Evolutionary conservation across 30 jellyfish, hydroid and myxozoan genomes (phyloP).

Genomic region (Aurelia aurita): DNA sequence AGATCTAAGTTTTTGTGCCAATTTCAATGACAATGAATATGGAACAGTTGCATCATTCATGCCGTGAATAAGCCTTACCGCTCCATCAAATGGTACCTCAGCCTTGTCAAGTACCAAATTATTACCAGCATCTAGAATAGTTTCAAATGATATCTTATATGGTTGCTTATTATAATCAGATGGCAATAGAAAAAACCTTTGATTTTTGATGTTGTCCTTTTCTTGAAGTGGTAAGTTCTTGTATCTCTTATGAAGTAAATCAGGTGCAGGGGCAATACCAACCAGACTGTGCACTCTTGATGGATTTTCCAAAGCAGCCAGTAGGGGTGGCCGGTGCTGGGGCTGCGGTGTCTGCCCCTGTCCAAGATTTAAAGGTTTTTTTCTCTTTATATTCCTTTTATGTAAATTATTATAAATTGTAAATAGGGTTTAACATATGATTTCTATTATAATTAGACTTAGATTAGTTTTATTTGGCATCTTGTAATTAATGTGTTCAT

Average conservation of each 20-base stretch:
- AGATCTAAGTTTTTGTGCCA: slow-evolving; percentile 61
- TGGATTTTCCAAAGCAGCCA: slow-evolving; percentile 70
- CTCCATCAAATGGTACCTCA: slow-evolving; percentile 56
- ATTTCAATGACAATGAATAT: slow-evolving; percentile 46
- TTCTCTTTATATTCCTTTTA: too few relatives aligned
- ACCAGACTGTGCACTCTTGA: slow-evolving; percentile 58
- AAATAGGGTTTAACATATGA: too few relatives aligned
- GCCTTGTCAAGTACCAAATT: slow-evolving; percentile 35
- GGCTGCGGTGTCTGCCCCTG: too few relatives aligned
- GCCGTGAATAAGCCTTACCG: slow-evolving; percentile 77
- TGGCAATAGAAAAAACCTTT: slow-evolving; percentile 43
- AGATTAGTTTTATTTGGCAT: too few relatives aligned
- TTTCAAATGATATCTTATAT: slow-evolving; percentile 17
- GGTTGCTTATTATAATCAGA: slow-evolving; percentile 39
- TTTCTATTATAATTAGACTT: too few relatives aligned
- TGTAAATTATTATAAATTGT: too few relatives aligned
- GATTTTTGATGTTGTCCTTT: slow-evolving; percentile 11
- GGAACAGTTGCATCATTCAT: slow-evolving; percentile 83
- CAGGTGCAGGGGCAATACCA: slow-evolving; percentile 87
- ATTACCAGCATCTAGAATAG: slow-evolving; percentile 47
- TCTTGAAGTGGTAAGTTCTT: slow-evolving; percentile 30
- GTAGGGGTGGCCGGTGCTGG: too few relatives aligned
- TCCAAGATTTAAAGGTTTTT: too few relatives aligned
- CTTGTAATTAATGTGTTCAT: too few relatives aligned
- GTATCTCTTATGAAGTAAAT: slow-evolving; percentile 62